A percentile compares a stretch with the other conserved stretches of the same genome.
These are phyloP conservation scores for Mionectes macconnelli DNA, from an alignment of 2,113 vertebrate species.

Conservation along the genomic window DNA sequence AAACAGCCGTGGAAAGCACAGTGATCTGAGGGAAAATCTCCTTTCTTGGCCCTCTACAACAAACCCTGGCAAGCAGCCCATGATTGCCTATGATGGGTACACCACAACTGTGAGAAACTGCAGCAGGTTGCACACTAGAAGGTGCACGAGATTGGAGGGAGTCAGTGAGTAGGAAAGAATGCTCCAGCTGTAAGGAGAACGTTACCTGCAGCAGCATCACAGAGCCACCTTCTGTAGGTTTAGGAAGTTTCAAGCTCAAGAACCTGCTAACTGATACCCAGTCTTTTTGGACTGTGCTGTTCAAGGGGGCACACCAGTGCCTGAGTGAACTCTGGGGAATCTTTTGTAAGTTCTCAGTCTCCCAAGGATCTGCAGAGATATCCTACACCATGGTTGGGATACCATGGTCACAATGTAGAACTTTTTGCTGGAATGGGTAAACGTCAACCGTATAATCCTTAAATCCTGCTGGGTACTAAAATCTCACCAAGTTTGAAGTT, in stretches of 20 bases:
- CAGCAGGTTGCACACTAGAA: not conserved
- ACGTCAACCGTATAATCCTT: not conserved
- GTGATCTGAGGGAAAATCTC: not conserved
- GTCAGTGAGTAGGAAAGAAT: not conserved
- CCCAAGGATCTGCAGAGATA: not conserved
- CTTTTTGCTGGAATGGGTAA: not conserved
- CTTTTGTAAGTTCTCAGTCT: accelerated
- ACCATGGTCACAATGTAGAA: accelerated
- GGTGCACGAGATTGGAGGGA: accelerated
- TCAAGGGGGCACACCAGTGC: not conserved
- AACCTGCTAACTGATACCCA: not conserved
- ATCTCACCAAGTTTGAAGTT: not conserved
- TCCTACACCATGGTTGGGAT: not conserved
- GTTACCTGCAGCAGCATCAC: not conserved
- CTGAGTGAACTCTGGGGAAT: not conserved
- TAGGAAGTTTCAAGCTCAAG: not conserved
- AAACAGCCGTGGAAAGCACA: not conserved
- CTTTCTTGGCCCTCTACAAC: not conserved
- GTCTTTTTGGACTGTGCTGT: not conserved
- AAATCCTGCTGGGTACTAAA: not conserved
- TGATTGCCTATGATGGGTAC: not conserved
- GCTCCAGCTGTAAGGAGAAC: not conserved
- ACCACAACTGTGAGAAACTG: not conserved
- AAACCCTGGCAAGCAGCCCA: not conserved
- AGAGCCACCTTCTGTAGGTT: not conserved